Conservation (phyloP, 1,140 invertebrate genomes). For the Brachionus sp. region DNA sequence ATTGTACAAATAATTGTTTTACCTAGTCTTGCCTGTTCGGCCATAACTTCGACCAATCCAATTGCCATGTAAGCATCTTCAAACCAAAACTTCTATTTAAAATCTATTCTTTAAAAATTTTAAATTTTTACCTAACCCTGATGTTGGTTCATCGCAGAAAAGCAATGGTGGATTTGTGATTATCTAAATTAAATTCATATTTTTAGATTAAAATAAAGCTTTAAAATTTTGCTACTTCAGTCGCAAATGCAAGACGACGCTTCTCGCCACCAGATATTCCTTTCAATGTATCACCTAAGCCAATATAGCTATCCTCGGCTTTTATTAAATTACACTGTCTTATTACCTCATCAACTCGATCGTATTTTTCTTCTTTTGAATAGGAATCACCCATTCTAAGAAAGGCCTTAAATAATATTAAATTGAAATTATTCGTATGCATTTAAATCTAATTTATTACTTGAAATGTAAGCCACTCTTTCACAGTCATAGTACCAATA, state of each 20-base stretch:
- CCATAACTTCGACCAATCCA: slow-evolving; percentile 71
- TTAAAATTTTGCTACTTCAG: slow-evolving; percentile 65
- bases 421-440: background rate
- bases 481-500: slow-evolving; percentile 82
- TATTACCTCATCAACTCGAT: slow-evolving; percentile 59
- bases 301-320: slow-evolving; percentile 33
- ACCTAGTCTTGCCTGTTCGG: slow-evolving; percentile 70
- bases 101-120: slow-evolving; percentile 85
- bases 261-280: slow-evolving; percentile 94
- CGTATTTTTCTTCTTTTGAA: slow-evolving; percentile 62
- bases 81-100: slow-evolving; percentile 63
- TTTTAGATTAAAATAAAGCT: background rate
- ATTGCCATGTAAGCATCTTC: slow-evolving; percentile 74
- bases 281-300: slow-evolving; percentile 65
- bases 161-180: slow-evolving; percentile 87
- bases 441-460: slow-evolving; percentile 59
- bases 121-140: slow-evolving; percentile 82
- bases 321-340: slow-evolving; percentile 22
- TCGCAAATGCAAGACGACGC: slow-evolving; percentile 89
- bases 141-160: slow-evolving; percentile 96
- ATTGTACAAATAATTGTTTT: slow-evolving; percentile 90
- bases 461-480: slow-evolving; percentile 85
- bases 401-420: slow-evolving; percentile 67
- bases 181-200: slow-evolving; percentile 55
- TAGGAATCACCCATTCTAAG: slow-evolving; percentile 25